phyloP scores from a whole-genome alignment of 2,888 invertebrate genomes.

The Stenodema calcarata region DNA sequence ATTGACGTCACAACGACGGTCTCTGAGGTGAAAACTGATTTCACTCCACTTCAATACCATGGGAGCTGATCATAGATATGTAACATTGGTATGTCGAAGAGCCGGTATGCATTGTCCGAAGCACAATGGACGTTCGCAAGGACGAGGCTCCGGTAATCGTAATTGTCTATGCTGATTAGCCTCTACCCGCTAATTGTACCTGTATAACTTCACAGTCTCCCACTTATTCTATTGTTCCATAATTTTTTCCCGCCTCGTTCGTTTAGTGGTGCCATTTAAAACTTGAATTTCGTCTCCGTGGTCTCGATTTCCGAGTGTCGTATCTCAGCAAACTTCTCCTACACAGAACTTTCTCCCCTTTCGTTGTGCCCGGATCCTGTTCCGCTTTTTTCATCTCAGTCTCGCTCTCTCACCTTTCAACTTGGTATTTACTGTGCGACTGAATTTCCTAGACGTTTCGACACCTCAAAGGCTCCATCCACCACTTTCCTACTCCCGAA shows the following conservation, averaged over 20 bases:
- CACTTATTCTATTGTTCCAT: constrained; percentile 7
- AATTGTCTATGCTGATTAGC: background rate
- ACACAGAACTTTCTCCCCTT: constrained; percentile 11
- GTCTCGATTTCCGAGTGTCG: background rate
- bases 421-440: background rate
- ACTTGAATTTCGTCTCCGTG: background rate
- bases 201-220: constrained; percentile 10
- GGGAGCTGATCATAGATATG: background rate
- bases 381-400: constrained; percentile 28
- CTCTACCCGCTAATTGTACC: constrained; percentile 24
- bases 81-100: background rate
- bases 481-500: background rate
- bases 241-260: background rate
- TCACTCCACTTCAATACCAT: background rate
- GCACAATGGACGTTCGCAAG: constrained; percentile 12
- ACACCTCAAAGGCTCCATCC: background rate
- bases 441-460: background rate
- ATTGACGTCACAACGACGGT: constrained; percentile 4
- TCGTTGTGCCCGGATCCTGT: constrained; percentile 5
- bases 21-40: constrained; percentile 29
- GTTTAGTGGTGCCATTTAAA: background rate
- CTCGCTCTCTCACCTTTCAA: constrained; percentile 12
- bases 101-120: background rate
- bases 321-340: background rate
- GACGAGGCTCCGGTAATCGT: background rate